Evolutionary conservation across 2,797 vertebrate genomes (phyloP).

Genomic region (Argyrosomus regius): DNA sequence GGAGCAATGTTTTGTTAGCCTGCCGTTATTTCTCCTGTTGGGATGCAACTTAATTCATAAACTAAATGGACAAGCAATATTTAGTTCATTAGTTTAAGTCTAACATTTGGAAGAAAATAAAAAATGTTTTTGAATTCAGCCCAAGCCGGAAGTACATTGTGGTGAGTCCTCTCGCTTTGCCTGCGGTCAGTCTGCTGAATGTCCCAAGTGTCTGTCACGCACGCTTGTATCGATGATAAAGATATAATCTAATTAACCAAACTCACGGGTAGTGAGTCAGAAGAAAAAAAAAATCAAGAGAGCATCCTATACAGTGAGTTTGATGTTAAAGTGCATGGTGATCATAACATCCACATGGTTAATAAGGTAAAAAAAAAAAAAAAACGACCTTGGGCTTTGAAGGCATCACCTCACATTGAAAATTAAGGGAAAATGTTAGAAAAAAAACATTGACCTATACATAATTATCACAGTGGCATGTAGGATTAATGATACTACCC

Average conservation of each 20-base stretch:
- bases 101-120: too few relatives aligned
- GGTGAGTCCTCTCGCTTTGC: constrained; percentile 14
- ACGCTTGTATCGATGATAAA: constrained; percentile 17
- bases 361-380: not conserved
- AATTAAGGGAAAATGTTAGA: not conserved
- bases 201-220: constrained; percentile 25
- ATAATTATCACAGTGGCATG: not conserved
- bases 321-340: not conserved
- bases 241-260: constrained; percentile 2
- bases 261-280: not conserved
- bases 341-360: not conserved
- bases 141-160: constrained; percentile 45
- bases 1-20: too few relatives aligned
- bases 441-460: not conserved
- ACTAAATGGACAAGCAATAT: not conserved
- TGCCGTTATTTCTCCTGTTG: too few relatives aligned
- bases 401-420: not conserved
- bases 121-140: not conserved
- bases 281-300: not conserved
- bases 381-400: constrained; percentile 26
- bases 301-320: not conserved
- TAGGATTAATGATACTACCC: not conserved
- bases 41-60: not conserved
- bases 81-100: too few relatives aligned
- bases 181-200: constrained; percentile 4